These are phyloP conservation scores for Martes martes DNA, from an alignment of 2,113 vertebrate species.

Conservation along the genomic window DNA sequence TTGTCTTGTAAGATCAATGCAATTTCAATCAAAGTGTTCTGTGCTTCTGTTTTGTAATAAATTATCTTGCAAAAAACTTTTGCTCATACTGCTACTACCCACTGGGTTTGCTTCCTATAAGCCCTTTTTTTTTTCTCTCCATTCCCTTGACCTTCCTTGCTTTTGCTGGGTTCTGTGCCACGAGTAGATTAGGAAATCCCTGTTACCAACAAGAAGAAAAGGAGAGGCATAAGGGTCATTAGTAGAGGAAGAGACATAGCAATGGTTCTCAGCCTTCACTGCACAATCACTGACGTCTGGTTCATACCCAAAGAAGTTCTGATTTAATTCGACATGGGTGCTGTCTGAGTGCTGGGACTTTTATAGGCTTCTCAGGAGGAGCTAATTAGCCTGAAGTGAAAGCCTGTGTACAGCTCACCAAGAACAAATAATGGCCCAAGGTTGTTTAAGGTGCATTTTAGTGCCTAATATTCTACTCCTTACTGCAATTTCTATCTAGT, in stretches of 20 bases:
- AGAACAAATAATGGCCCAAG: neutral
- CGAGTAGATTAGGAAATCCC: neutral
- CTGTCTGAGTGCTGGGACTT: neutral
- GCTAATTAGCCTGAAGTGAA: neutral
- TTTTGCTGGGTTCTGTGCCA: neutral
- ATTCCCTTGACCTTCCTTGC: neutral
- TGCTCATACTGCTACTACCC: neutral
- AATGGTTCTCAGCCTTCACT: neutral
- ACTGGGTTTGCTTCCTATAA: neutral
- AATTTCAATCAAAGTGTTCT: neutral
- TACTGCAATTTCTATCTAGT: neutral
- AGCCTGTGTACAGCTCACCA: neutral
- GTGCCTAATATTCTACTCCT: neutral
- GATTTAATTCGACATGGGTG: neutral
- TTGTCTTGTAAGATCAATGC: neutral
- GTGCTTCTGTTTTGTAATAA: neutral
- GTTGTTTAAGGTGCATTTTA: neutral
- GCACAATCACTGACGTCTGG: neutral
- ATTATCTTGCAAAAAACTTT: neutral
- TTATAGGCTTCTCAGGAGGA: neutral
- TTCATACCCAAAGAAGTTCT: neutral
- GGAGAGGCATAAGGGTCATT: too few relatives aligned
- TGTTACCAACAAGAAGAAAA: neutral
- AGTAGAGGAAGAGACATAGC: neutral
- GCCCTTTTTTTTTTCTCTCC: neutral